phyloP scores from a whole-genome alignment of 2,888 invertebrate species.

The Tuberolachnus salignus region DNA sequence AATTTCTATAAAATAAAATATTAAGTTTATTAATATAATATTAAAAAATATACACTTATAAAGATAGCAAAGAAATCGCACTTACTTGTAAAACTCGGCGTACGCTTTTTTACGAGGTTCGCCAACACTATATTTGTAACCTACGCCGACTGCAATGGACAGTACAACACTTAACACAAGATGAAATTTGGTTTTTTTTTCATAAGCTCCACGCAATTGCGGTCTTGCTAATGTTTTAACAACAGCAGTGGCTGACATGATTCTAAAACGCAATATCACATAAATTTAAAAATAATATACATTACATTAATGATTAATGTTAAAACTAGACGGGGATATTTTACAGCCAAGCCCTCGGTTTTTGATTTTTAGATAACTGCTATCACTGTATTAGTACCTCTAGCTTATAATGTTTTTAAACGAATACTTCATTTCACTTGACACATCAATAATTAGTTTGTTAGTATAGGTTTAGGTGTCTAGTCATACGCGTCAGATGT shows the following conservation, averaged over 20 bases:
- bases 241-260: constrained; percentile 35
- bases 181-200: constrained; percentile 68
- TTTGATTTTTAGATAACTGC: too few species aligned
- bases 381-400: too few species aligned
- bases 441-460: not conserved
- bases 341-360: not conserved
- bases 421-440: not conserved
- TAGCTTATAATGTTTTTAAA: not conserved
- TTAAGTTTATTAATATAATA: not conserved
- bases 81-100: constrained; percentile 79
- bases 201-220: constrained; percentile 73
- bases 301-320: not conserved
- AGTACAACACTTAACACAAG: constrained; percentile 65
- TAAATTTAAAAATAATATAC: not conserved
- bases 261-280: constrained; percentile 7
- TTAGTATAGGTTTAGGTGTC: too few species aligned
- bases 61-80: constrained; percentile 51
- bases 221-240: constrained; percentile 66
- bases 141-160: constrained; percentile 59
- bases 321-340: not conserved
- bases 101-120: constrained; percentile 69
- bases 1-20: constrained; percentile 52
- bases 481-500: not conserved
- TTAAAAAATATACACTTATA: not conserved
- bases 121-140: constrained; percentile 65